Percentiles rank a stretch among this genome's conserved stretches.
Evolutionary conservation across 2,113 vertebrate species (phyloP).

Genomic region (Microcebus griseorufus): DNA sequence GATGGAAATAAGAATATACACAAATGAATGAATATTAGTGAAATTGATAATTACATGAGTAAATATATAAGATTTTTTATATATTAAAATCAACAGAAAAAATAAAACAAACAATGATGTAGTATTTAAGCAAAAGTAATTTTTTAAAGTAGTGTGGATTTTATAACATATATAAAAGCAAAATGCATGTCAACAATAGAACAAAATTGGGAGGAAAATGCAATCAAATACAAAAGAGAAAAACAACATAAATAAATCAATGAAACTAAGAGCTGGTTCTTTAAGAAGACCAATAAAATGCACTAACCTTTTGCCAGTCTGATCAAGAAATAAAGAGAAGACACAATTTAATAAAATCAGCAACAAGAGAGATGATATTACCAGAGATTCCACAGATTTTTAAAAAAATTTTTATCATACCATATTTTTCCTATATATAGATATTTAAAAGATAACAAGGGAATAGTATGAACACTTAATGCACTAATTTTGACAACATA

Average conservation of each 20-base stretch:
- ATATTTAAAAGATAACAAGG: neutral
- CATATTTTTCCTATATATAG: too few relatives aligned
- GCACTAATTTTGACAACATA: neutral
- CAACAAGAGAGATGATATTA: neutral
- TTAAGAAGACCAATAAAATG: neutral
- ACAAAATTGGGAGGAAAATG: neutral
- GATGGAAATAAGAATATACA: too few relatives aligned
- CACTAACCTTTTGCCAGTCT: neutral
- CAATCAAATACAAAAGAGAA: neutral
- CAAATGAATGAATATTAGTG: too few relatives aligned
- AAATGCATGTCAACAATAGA: neutral
- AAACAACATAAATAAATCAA: neutral
- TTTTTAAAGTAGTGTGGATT: neutral
- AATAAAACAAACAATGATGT: neutral
- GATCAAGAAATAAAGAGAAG: neutral
- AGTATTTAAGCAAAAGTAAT: neutral
- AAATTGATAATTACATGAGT: too few relatives aligned
- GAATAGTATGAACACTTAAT: neutral
- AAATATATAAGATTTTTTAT: too few relatives aligned
- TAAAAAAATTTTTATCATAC: too few relatives aligned
- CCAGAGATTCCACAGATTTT: neutral
- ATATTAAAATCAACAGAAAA: neutral
- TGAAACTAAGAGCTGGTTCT: slow-evolving; percentile 1
- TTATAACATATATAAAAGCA: neutral
- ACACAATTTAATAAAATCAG: neutral